phyloP scores from a whole-genome alignment of 2,888 invertebrate species.

The Megalurothrips usitatus region DNA sequence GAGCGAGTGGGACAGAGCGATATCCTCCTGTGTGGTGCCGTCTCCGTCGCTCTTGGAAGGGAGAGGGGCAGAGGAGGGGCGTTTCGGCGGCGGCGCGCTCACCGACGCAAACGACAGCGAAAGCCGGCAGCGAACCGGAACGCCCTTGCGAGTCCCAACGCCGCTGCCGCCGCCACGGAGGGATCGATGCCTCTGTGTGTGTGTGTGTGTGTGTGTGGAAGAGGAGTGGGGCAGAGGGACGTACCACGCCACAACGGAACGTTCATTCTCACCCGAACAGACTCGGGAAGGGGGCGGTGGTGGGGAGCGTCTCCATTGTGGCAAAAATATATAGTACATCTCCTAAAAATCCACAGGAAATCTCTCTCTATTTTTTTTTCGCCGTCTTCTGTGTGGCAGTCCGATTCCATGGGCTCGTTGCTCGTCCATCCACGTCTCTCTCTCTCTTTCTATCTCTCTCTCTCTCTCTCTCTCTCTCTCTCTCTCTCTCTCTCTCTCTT shows the following conservation, averaged over 20 bases:
- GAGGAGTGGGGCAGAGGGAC: too few relatives aligned
- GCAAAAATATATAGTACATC: too few relatives aligned
- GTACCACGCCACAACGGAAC: too few relatives aligned
- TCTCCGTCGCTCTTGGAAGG: background rate
- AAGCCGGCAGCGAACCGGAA: background rate
- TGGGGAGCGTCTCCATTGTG: background rate
- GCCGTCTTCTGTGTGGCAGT: too few relatives aligned
- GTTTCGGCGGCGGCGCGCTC: background rate
- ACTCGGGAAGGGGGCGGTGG: background rate
- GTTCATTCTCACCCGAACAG: too few relatives aligned
- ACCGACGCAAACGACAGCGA: conserved; percentile 1
- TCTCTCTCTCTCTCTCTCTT: background rate
- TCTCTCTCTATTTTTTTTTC: too few relatives aligned
- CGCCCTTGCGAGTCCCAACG: conserved; percentile 14
- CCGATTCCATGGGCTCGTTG: too few relatives aligned
- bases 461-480: background rate
- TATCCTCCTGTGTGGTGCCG: too few relatives aligned
- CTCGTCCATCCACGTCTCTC: background rate
- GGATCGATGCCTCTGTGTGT: background rate
- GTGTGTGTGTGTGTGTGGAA: too few relatives aligned
- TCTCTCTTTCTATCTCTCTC: background rate
- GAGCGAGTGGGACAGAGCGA: too few relatives aligned
- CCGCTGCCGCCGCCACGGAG: background rate
- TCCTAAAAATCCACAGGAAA: too few relatives aligned
- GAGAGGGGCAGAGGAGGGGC: background rate